These are phyloP conservation scores for Furnarius figulus DNA, from an alignment of 2,113 vertebrate species.

Conservation along the genomic window DNA sequence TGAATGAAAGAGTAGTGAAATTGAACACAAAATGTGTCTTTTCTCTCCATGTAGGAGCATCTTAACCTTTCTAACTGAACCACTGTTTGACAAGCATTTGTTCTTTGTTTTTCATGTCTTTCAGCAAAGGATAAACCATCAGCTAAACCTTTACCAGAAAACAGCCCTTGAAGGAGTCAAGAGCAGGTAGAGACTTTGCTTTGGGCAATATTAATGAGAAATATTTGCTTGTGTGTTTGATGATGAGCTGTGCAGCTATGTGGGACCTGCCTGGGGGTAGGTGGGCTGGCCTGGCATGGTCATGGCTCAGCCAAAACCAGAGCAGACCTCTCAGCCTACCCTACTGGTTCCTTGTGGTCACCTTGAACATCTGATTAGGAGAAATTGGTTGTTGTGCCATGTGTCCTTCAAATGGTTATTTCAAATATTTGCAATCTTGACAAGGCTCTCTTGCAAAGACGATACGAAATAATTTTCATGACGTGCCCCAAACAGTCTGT, in stretches of 20 bases:
- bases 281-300: neutral
- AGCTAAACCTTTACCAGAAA: neutral
- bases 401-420: neutral
- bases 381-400: fast-evolving
- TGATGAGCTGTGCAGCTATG: neutral
- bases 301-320: neutral
- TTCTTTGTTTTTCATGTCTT: constrained; percentile 20
- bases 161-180: neutral
- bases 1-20: neutral
- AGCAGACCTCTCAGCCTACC: neutral
- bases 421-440: neutral
- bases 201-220: fast-evolving
- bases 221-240: neutral
- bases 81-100: neutral
- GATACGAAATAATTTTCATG: neutral
- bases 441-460: neutral
- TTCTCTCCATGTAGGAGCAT: neutral
- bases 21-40: neutral
- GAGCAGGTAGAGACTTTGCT: constrained; percentile 36
- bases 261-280: neutral
- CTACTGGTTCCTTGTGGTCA: neutral
- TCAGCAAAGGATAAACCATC: constrained; percentile 36
- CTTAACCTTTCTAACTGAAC: neutral
- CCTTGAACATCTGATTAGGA: neutral
- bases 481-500: neutral